phyloP scores from a whole-genome alignment of 2,888 invertebrate species.

The Leptopilina syphax region DNA sequence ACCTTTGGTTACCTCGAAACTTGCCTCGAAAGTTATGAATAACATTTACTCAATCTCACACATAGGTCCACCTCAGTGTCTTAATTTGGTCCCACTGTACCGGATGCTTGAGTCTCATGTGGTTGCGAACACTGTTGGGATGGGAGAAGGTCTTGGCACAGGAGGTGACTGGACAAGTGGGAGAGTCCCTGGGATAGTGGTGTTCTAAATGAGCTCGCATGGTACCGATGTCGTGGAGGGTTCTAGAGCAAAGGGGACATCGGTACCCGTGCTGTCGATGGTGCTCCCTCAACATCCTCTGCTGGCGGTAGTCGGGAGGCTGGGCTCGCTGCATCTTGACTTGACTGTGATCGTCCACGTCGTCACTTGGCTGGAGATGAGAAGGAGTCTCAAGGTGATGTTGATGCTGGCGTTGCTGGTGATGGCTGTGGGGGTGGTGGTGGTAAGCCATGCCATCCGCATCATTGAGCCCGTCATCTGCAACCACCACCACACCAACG shows the following conservation, averaged over 20 bases:
- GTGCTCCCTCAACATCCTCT: conserved; percentile 69
- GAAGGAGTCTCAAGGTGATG: conserved; percentile 55
- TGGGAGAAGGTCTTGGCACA: conserved; percentile 88
- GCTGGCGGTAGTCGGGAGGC: conserved; percentile 71
- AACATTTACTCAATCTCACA: conserved; percentile 72
- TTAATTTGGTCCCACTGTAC: conserved; percentile 91
- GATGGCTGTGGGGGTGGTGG: conserved; percentile 75
- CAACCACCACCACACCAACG: conserved; percentile 77
- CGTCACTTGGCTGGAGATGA: conserved; percentile 59
- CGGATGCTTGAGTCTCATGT: conserved; percentile 91
- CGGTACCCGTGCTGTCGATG: conserved; percentile 78
- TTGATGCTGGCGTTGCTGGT: conserved; percentile 68
- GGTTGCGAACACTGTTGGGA: conserved; percentile 92
- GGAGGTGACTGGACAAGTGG: conserved; percentile 86
- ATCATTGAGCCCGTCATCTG: conserved; percentile 75
- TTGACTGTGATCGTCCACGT: conserved; percentile 65
- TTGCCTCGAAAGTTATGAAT: neutral
- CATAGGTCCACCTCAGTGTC: conserved; percentile 86
- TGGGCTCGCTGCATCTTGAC: conserved; percentile 76
- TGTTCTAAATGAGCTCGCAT: conserved; percentile 88
- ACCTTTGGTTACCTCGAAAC: conserved; percentile 23
- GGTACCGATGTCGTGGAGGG: conserved; percentile 82
- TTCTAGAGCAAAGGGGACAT: conserved; percentile 86
- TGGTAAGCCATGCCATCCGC: conserved; percentile 73
- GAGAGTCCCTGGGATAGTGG: conserved; percentile 91